Percentiles rank a stretch among this genome's conserved stretches.
Conservation (phyloP, 2,113 vertebrate species). For the Platysternon megacephalum region DNA sequence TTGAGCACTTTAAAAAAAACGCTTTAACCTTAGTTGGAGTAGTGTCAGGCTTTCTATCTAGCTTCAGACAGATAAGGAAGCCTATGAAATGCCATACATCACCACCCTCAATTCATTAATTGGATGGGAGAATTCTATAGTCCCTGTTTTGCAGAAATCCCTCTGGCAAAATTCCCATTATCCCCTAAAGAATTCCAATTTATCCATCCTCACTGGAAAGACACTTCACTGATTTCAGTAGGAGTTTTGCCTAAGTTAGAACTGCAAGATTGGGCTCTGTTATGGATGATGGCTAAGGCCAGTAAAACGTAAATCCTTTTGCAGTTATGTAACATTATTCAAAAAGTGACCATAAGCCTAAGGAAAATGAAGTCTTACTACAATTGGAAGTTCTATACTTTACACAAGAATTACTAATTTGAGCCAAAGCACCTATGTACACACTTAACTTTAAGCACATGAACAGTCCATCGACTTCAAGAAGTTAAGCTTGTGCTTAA, state of each 20-base stretch:
- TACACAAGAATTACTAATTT: background rate
- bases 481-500: background rate
- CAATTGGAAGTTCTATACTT: background rate
- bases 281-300: background rate
- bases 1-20: background rate
- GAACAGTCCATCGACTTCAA: background rate
- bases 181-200: background rate
- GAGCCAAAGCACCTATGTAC: background rate
- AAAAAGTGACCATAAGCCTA: background rate
- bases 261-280: background rate
- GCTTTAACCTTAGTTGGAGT: background rate
- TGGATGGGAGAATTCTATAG: background rate
- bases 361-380: background rate
- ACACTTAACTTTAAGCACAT: background rate
- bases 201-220: background rate
- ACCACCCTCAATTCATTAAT: conserved; percentile 6
- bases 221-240: background rate
- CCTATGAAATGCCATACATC: background rate
- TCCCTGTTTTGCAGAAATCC: conserved; percentile 1
- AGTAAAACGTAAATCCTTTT: background rate
- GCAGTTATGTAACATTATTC: background rate
- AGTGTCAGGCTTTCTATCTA: background rate
- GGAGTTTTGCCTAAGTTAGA: conserved; percentile 5
- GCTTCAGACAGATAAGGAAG: background rate
- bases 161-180: background rate